A percentile compares a stretch with the other conserved stretches of the same genome.
Evolutionary conservation across 2,888 invertebrate genomes (phyloP).

Genomic region (Caenorhabditis uteleia): DNA sequence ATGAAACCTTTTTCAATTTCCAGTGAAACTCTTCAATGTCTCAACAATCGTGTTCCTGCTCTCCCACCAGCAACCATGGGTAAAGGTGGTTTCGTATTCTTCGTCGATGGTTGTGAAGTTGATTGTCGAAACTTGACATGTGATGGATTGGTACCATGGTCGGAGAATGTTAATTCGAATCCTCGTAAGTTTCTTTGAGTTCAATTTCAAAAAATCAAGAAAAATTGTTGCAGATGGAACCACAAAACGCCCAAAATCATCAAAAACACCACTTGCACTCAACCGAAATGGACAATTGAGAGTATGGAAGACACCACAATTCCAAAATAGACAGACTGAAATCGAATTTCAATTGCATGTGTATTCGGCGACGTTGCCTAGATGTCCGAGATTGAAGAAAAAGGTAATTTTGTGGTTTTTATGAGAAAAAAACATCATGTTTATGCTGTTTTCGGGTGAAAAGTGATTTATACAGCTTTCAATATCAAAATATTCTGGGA

Average conservation of each 20-base stretch:
- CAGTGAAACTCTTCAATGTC: conserved; percentile 40
- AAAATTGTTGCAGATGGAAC: conserved; percentile 9
- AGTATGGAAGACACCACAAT: conserved; percentile 26
- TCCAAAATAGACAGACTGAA: conserved; percentile 4
- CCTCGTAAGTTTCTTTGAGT: conserved; percentile 10
- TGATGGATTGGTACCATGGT: conserved; percentile 55
- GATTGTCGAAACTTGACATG: conserved; percentile 51
- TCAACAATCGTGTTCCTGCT: conserved; percentile 45
- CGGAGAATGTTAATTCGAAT: conserved; percentile 36
- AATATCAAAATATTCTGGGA: background rate
- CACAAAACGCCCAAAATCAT: conserved; percentile 36
- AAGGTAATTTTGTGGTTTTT: conserved; percentile 9
- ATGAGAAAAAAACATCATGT: background rate
- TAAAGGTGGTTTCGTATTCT: conserved; percentile 48
- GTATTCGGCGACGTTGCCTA: conserved; percentile 50
- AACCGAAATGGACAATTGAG: conserved; percentile 36
- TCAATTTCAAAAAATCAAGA: background rate
- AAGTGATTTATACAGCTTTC: background rate
- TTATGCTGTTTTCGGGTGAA: background rate
- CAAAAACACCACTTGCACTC: conserved; percentile 29
- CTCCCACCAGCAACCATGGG: conserved; percentile 43
- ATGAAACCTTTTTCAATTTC: conserved; percentile 3
- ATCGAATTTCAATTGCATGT: conserved; percentile 45
- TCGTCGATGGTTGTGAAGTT: conserved; percentile 47
- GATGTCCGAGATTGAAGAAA: conserved; percentile 52